These are phyloP conservation scores for Hemichromis elongatus DNA, from an alignment of 2,113 vertebrate genomes.

Conservation along the genomic window DNA sequence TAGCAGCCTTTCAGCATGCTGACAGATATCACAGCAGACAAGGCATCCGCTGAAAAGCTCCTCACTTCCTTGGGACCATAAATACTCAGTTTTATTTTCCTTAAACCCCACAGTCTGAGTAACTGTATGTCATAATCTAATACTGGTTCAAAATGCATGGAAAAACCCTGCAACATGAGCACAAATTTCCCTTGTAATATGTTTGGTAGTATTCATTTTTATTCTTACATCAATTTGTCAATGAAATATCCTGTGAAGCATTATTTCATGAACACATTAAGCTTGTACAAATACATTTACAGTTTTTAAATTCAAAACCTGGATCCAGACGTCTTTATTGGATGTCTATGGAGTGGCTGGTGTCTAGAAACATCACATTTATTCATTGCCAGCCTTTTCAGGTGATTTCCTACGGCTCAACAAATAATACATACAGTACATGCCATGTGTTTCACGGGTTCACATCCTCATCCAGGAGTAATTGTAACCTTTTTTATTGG, in stretches of 20 bases:
- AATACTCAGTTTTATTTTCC: slow-evolving; percentile 19
- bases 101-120: not conserved
- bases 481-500: not conserved
- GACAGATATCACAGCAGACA: slow-evolving; percentile 65
- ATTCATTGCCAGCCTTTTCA: accelerated
- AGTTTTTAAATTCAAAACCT: not conserved
- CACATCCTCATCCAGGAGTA: not conserved
- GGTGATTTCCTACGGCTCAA: not conserved
- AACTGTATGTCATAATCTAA: slow-evolving; percentile 10
- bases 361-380: not conserved
- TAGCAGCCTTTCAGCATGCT: slow-evolving; percentile 39
- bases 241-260: not conserved
- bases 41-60: slow-evolving; percentile 12
- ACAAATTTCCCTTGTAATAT: not conserved
- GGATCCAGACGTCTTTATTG: not conserved
- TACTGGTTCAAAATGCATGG: not conserved
- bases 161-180: not conserved
- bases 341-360: not conserved
- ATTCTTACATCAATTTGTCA: not conserved
- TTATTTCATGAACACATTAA: not conserved
- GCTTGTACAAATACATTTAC: not conserved
- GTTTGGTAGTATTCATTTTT: not conserved
- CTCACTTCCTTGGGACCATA: slow-evolving; percentile 28
- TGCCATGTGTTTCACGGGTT: not conserved
- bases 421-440: not conserved